Base-by-base conservation (phyloP, 2,797 vertebrate species). In the Microcaecilia unicolor region DNA sequence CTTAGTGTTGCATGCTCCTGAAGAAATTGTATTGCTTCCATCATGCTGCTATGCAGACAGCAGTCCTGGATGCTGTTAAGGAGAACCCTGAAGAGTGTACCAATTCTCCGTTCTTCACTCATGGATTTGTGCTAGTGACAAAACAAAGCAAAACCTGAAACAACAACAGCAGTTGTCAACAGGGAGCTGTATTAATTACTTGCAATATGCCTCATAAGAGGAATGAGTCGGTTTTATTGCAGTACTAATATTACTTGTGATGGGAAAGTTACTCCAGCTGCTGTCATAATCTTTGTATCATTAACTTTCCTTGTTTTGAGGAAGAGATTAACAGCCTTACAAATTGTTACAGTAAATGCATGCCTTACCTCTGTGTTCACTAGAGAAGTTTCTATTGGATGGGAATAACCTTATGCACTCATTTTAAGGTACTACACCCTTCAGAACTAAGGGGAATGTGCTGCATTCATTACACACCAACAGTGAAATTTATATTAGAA, bases 171-270 rank as follows among this genome's bases (percentile, higher is more conserved):
- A 53, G 51, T 31, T 59, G 59, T 69, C 75, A 71, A 68, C 64
- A 59, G 78, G 76, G 75, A 83, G 50, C 62, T 10, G 22, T 80
- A 73, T 81, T 78, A 80, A 78, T 83, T 83, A 78, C 78, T 80
- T 79, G 67, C 63, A 76, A 80, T 76, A 72, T 67, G 70, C 67
- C 78, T 80, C 79, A 25, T 66, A 78, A 78, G 76, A 72, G 72
- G 55, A 71, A 70, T 77, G 70, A 64, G 49, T 60, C 30, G 54
- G 51, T 72, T 77, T 80, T 78, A 81, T 68, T 75, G 62, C 71
- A 46, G 58, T 62, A 51, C 12, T 15, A 75, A 70, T 81, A 73
- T 76, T 74, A 70, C 57, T 78, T 71, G 67, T 74, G 72, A 70
- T 2, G 2, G 51, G 72, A 75, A 77, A 72, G 64, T 74, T 78